These are phyloP conservation scores for Apogon hyalosoma DNA, from an alignment of 2,797 vertebrate species.

Conservation along the genomic window DNA sequence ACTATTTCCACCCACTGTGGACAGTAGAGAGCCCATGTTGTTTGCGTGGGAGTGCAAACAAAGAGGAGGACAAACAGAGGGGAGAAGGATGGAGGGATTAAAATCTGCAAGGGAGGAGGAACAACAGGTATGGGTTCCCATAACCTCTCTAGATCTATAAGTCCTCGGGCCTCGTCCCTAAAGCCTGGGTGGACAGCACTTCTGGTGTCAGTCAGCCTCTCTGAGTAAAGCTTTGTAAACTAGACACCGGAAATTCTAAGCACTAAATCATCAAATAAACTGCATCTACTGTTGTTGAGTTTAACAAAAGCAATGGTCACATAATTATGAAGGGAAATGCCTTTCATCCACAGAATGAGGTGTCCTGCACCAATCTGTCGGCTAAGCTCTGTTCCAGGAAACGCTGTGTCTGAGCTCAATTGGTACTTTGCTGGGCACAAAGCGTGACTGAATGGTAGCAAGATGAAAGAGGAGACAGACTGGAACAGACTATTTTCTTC, in stretches of 20 bases:
- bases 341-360: conserved; percentile 3
- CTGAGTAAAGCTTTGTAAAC: conserved; percentile 5
- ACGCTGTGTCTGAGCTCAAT: conserved; percentile 7
- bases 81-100: conserved; percentile 47
- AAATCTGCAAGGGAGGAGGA: conserved; percentile 35
- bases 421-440: conserved; percentile 20
- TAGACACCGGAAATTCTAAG: neutral
- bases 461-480: conserved; percentile 1
- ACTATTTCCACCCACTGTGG: conserved; percentile 25
- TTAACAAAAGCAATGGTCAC: neutral
- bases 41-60: conserved; percentile 57
- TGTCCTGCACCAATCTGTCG: conserved; percentile 18
- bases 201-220: conserved; percentile 14
- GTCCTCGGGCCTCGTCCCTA: conserved; percentile 1
- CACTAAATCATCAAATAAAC: neutral
- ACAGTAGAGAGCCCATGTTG: conserved; percentile 22
- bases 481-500: conserved; percentile 15
- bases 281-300: neutral
- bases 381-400: conserved; percentile 35
- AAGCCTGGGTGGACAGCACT: conserved; percentile 4
- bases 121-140: conserved; percentile 47
- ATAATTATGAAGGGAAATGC: neutral
- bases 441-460: conserved; percentile 19
- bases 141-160: conserved; percentile 34
- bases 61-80: conserved; percentile 26